phyloP scores from a whole-genome alignment of 2,888 invertebrate species.

The Torymus texanus region DNA sequence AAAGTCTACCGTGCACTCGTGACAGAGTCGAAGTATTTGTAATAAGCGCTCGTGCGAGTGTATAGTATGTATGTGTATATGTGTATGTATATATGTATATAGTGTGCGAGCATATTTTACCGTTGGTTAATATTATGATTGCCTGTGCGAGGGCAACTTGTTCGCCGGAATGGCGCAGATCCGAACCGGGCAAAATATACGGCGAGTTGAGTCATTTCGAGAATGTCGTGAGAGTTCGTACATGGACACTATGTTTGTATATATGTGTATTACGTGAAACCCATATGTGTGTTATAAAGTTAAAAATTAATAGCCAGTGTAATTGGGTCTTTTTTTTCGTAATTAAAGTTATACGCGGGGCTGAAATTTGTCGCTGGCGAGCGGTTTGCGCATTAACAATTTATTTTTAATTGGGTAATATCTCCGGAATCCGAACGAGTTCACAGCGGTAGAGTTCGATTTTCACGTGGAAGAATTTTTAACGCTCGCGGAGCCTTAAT shows the following conservation, averaged over 20 bases:
- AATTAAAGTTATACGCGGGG: not conserved
- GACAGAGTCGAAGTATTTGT: not conserved
- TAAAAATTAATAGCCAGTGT: conserved; percentile 21
- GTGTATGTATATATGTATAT: too few relatives aligned
- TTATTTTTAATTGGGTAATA: conserved; percentile 16
- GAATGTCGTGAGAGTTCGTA: not conserved
- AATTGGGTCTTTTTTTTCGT: conserved; percentile 11
- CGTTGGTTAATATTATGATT: conserved; percentile 44
- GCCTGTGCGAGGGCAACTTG: conserved; percentile 27
- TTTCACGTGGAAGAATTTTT: not conserved
- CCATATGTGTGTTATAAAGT: not conserved
- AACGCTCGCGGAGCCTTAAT: too few relatives aligned
- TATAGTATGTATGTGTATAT: not conserved
- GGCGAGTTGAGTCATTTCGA: too few relatives aligned
- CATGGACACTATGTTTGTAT: not conserved
- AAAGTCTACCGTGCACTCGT: not conserved
- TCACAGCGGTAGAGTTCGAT: not conserved
- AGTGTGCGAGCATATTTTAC: conserved; percentile 21
- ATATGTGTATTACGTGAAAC: too few relatives aligned
- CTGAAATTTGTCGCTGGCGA: conserved; percentile 27
- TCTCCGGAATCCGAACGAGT: not conserved
- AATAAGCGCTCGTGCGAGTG: not conserved
- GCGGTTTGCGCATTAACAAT: not conserved
- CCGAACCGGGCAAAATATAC: too few relatives aligned
- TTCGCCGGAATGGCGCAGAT: not conserved